These are phyloP conservation scores for Ptyas mucosa DNA, from an alignment of 2,113 vertebrate species.

Conservation along the genomic window DNA sequence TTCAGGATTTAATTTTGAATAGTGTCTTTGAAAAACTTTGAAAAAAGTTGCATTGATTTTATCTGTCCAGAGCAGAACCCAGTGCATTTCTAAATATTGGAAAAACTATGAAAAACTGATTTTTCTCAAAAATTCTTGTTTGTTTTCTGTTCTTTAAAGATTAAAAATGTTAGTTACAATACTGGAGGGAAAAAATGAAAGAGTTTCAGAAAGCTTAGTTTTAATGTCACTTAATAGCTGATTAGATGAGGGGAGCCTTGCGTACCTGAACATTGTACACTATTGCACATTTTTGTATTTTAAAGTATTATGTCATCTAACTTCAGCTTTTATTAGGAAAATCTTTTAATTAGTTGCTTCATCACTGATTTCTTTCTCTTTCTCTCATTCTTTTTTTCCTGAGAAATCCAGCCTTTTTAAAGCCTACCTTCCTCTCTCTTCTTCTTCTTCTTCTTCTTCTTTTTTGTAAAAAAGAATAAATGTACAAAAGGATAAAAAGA, in stretches of 20 bases:
- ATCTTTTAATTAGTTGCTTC: neutral
- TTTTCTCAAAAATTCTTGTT: neutral
- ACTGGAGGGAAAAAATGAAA: neutral
- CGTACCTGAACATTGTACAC: neutral
- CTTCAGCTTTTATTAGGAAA: neutral
- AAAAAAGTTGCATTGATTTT: neutral
- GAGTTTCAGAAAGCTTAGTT: neutral
- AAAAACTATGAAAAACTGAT: neutral
- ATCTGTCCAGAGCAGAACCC: neutral
- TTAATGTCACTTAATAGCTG: neutral
- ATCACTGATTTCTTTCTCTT: neutral
- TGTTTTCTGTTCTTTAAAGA: neutral
- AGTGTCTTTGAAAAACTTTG: neutral
- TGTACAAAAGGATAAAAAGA: neutral
- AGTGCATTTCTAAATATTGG: neutral
- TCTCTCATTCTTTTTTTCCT: neutral
- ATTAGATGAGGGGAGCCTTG: neutral
- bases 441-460: neutral
- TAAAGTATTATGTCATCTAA: neutral
- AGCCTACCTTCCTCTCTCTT: neutral
- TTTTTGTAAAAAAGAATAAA: too few relatives aligned
- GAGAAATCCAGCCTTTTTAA: neutral
- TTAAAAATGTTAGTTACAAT: neutral
- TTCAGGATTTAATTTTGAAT: neutral
- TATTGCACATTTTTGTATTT: neutral